Percentiles rank a stretch among this genome's conserved stretches.
phyloP scores from a whole-genome alignment of 2,888 invertebrate genomes.

The Drosophila paucipuncta region DNA sequence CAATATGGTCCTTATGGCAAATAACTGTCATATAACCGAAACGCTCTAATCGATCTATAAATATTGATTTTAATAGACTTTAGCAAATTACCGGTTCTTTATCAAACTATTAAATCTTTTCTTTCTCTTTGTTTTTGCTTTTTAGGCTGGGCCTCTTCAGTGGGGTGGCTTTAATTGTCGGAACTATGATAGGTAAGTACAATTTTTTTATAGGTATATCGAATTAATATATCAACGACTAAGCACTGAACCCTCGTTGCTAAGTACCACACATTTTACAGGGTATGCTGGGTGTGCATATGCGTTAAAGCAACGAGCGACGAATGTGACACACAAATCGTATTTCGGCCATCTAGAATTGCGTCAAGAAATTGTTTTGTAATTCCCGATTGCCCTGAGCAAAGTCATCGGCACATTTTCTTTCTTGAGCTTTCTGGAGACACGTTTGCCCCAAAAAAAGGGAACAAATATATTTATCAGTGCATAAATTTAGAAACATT shows the following conservation, averaged over 20 bases:
- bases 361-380: conserved; percentile 3
- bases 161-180: conserved; percentile 99
- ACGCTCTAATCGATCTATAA: no score
- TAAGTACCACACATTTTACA: neutral
- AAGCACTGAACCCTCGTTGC: neutral
- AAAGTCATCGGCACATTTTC: conserved; percentile 1
- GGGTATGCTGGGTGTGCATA: neutral
- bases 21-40: neutral
- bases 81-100: neutral
- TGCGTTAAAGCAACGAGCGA: neutral
- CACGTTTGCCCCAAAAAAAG: neutral
- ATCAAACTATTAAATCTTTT: neutral
- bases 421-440: conserved; percentile 2
- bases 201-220: neutral
- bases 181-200: conserved; percentile 96
- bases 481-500: conserved; percentile 6
- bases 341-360: neutral
- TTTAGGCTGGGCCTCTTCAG: conserved; percentile 96
- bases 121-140: neutral
- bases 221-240: neutral
- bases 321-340: conserved; percentile 3
- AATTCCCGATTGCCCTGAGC: neutral
- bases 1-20: neutral
- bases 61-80: neutral
- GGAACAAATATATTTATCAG: neutral